Evolutionary conservation across 30 jellyfish, hydroid and myxozoan genomes (phyloP).

Genomic region (Nemopilema nomurai): DNA sequence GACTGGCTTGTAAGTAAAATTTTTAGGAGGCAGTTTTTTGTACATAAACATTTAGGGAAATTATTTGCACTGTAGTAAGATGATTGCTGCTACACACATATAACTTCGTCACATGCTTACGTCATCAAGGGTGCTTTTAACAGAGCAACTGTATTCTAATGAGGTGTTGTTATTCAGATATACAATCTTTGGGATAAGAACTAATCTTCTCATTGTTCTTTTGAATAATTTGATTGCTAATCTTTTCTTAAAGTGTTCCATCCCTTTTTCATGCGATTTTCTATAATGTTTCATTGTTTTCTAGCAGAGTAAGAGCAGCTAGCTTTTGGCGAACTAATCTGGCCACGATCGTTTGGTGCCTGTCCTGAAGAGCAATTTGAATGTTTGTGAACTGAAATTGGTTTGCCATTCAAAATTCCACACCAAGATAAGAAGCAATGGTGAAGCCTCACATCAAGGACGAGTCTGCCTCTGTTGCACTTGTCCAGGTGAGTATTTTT

Average conservation of each 20-base stretch:
- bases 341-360: conserved; percentile 6
- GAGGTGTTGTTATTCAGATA: not conserved
- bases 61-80: too few species aligned
- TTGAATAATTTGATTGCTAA: not conserved
- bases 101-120: not conserved
- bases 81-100: not conserved
- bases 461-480: conserved; percentile 74
- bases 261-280: not conserved
- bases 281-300: not conserved
- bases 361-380: not conserved
- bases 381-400: conserved; percentile 23
- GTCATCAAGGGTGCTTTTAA: not conserved
- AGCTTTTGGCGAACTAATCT: not conserved
- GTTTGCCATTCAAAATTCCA: not conserved
- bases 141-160: not conserved
- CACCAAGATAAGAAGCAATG: not conserved
- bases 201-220: not conserved
- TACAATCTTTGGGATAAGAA: not conserved
- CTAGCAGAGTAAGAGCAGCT: not conserved
- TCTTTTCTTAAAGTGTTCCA: not conserved
- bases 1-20: too few species aligned
- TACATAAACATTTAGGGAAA: too few species aligned
- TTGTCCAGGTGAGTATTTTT: conserved; percentile 46
- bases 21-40: too few species aligned
- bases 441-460: conserved; percentile 63